phyloP scores from a whole-genome alignment of 35 echinoderm and acorn worm genomes.

The Lytechinus variegatus region DNA sequence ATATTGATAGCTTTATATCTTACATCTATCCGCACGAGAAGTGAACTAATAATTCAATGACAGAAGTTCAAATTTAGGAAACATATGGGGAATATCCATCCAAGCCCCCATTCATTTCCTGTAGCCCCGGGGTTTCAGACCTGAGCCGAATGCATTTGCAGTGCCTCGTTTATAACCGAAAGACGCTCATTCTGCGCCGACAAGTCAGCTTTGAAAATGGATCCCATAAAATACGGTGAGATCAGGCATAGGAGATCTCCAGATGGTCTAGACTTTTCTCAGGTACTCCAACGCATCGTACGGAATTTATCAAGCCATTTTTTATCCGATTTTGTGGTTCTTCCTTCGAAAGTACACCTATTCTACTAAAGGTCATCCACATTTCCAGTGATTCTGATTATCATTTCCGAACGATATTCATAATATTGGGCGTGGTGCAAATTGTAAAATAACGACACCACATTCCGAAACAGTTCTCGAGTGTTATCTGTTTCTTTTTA shows the following conservation, averaged over 20 bases:
- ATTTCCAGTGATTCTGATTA: not conserved
- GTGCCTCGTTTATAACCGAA: not conserved
- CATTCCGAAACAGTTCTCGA: not conserved
- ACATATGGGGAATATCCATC: not conserved
- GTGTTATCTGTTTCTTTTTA: slow-evolving; percentile 35
- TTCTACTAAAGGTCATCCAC: not conserved
- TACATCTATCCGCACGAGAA: not conserved
- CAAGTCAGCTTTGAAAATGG: slow-evolving; percentile 5
- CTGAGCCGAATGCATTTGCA: slow-evolving; percentile 20
- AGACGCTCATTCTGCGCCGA: not conserved
- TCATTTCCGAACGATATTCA: not conserved
- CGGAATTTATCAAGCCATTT: not conserved
- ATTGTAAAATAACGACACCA: not conserved
- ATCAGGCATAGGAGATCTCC: not conserved
- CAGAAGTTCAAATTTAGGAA: not conserved
- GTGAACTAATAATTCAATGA: slow-evolving; percentile 20
- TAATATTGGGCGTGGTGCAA: slow-evolving; percentile 9
- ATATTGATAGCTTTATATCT: not conserved
- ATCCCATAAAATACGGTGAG: slow-evolving; percentile 13
- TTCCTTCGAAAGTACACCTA: not conserved
- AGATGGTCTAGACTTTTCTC: not conserved
- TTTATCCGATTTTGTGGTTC: not conserved
- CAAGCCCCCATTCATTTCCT: not conserved
- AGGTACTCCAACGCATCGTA: not conserved
- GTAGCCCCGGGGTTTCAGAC: not conserved